Evolutionary conservation across 2,797 vertebrate species (phyloP).

Genomic region (Rhinella marina): DNA sequence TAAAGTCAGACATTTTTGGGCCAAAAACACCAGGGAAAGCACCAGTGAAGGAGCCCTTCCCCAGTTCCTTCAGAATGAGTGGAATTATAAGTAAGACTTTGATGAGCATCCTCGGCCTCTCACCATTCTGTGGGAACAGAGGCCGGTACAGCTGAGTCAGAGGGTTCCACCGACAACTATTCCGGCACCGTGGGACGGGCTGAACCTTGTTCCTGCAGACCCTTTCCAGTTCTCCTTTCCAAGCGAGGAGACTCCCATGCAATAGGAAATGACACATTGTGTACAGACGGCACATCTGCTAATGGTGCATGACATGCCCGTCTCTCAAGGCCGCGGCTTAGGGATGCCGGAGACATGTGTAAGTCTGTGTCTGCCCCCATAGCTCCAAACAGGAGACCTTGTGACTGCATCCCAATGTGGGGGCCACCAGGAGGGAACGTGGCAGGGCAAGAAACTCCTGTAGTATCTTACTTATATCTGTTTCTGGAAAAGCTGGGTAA

Average conservation of each 20-base stretch:
- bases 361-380: slow-evolving; percentile 17
- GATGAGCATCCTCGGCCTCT: neutral
- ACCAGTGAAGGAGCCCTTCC: too few species aligned
- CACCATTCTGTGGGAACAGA: slow-evolving; percentile 35
- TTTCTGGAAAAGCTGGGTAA: neutral
- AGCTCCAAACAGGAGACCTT: neutral
- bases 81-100: neutral
- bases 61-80: too few species aligned
- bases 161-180: slow-evolving; percentile 16
- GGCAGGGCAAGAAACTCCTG: neutral
- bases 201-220: slow-evolving; percentile 12
- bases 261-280: slow-evolving; percentile 50
- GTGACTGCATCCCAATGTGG: neutral
- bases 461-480: neutral
- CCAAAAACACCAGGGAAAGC: too few species aligned
- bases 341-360: slow-evolving; percentile 48
- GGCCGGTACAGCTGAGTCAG: slow-evolving; percentile 34
- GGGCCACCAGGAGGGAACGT: neutral
- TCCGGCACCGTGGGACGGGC: slow-evolving; percentile 3
- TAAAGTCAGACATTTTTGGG: too few species aligned
- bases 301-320: slow-evolving; percentile 14
- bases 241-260: slow-evolving; percentile 43
- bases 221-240: neutral
- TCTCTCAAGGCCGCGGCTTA: slow-evolving; percentile 6
- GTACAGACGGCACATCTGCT: slow-evolving; percentile 47